Conservation (phyloP, 35 echinoderm and acorn worm genomes). For the Chiridota heheva region DNA sequence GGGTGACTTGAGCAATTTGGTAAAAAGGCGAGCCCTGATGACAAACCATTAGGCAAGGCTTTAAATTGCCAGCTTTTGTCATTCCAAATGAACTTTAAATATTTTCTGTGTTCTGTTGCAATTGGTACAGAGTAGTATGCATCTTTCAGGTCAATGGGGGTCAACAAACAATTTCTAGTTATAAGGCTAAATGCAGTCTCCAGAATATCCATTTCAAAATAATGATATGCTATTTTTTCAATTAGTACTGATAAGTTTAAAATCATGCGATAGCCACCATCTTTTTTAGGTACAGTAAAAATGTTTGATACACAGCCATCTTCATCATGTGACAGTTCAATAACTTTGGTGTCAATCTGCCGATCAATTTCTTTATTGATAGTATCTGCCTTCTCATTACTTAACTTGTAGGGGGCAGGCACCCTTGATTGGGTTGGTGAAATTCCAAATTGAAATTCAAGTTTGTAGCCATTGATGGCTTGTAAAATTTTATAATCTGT, state of each 20-base stretch:
- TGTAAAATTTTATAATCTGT: conserved; percentile 42
- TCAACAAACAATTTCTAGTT: conserved; percentile 29
- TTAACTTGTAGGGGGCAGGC: conserved; percentile 43
- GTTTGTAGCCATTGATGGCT: conserved; percentile 46
- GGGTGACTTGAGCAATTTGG: conserved; percentile 47
- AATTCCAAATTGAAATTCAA: conserved; percentile 35
- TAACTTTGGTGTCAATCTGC: conserved; percentile 37
- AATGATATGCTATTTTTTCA: conserved; percentile 32
- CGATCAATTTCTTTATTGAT: conserved; percentile 52
- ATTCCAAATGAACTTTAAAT: conserved; percentile 44
- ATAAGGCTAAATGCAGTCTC: conserved; percentile 21
- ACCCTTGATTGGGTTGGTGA: conserved; percentile 10
- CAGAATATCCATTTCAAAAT: conserved; percentile 66
- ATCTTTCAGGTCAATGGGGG: conserved; percentile 54
- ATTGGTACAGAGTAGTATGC: conserved; percentile 54
- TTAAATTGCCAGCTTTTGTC: conserved; percentile 33
- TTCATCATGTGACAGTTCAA: conserved; percentile 29
- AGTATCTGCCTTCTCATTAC: background rate
- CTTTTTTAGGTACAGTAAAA: conserved; percentile 15
- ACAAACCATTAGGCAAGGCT: conserved; percentile 44
- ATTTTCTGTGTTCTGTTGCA: conserved; percentile 32
- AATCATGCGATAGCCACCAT: conserved; percentile 30
- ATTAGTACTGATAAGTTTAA: conserved; percentile 33
- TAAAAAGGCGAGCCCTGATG: conserved; percentile 38
- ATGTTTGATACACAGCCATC: background rate